phyloP scores from a whole-genome alignment of 2,113 vertebrate genomes.

The Larimichthys crocea region DNA sequence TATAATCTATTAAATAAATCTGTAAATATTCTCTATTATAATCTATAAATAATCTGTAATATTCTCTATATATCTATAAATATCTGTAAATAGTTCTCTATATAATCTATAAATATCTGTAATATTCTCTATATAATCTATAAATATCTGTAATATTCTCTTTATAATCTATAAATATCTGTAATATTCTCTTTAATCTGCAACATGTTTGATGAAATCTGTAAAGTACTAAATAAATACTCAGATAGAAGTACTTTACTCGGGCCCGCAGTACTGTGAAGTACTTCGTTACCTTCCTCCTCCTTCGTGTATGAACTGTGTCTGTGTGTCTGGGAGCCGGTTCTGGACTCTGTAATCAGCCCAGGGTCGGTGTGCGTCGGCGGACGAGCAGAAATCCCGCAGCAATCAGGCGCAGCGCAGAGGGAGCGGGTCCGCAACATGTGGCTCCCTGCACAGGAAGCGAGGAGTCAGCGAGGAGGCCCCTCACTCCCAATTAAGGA shows the following conservation, averaged over 20 bases:
- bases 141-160: no score
- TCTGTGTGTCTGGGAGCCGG: background rate
- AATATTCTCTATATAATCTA: no score
- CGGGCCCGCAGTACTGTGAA: no score
- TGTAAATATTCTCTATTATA: no score
- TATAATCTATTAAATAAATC: no score
- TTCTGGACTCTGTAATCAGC: constrained; percentile 25
- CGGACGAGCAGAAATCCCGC: constrained; percentile 4
- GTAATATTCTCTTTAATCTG: background rate
- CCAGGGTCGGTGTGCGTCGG: background rate
- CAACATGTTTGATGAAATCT: background rate
- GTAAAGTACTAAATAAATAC: background rate
- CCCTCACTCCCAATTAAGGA: constrained; percentile 80
- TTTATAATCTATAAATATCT: no score
- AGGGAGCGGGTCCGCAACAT: constrained; percentile 44
- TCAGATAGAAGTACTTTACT: no score
- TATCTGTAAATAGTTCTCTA: no score
- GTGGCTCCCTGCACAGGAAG: constrained; percentile 64
- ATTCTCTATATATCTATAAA: no score
- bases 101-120: no score
- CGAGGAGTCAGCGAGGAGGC: constrained; percentile 68
- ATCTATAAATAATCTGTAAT: no score
- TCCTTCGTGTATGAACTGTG: no score
- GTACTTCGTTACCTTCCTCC: background rate
- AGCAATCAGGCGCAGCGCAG: constrained; percentile 46